Evolutionary conservation across 2,113 vertebrate species (phyloP), one percentile per base, ranked within the genome.

Genomic region (Synodontis membranacea): DNA sequence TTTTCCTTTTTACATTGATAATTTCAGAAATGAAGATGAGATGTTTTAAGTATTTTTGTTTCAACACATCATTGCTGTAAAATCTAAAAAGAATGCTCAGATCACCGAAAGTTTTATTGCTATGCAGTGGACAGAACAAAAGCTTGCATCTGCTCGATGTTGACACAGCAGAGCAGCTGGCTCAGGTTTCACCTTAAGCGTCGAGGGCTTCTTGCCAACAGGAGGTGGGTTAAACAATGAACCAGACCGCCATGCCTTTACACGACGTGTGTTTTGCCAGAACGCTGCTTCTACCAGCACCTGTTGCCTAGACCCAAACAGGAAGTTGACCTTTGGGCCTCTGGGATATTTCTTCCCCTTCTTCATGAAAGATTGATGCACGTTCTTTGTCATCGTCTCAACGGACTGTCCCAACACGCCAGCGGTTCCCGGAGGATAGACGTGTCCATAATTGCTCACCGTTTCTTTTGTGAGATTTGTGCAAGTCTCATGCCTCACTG

Each of bases 321-420:
- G 87, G 88, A 88, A 84, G 87, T 37, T 80, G 88, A 88, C 89
- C 86, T 91, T 88, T 86, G 42, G 48, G 28, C 70, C 37, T 60
- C 62, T 46, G 74, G 25, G 84, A 85, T 37, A 14, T 84, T 85
- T 44, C 34, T 54, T 56, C 50, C n/a, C 42, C 39, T 78, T 37
- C 80, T 78, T 84, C 58, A 25, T 52, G 88, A 80, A 84, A 62
- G 81, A 74, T 79, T 82, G 80, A 87, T 87, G 82, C 81, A 23
- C 7, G n/a, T 66, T 88, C 83, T 89, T 90, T 92, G 89, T 92
- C 93, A 82, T 56, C 88, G 88, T 93, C 90, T 92, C 90, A 88
- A 91, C 86, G 88, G 87, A 92, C 90, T 91, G 90, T 90, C 90
- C 88, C 88, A 92, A 91, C 87, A 84, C 34, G 39, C 72, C 34